phyloP scores from a whole-genome alignment of 1,140 invertebrate species.

The Mizuhopecten yessoensis region DNA sequence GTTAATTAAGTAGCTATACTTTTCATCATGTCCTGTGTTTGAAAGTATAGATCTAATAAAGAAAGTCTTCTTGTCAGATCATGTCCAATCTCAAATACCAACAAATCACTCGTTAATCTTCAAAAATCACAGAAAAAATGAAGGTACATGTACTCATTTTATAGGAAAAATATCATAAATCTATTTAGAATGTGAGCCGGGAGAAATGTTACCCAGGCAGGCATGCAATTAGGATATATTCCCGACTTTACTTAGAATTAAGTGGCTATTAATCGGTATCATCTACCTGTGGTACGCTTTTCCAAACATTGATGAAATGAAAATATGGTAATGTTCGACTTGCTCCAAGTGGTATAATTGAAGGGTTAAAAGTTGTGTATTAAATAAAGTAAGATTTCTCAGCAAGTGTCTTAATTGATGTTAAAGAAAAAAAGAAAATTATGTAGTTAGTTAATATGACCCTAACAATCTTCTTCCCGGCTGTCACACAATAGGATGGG shows the following conservation, averaged over 20 bases:
- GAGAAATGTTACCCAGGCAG: not conserved
- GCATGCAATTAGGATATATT: not conserved
- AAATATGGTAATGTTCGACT: not conserved
- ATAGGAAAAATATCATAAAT: not conserved
- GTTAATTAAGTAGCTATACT: not conserved
- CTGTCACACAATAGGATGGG: not conserved
- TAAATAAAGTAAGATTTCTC: not conserved
- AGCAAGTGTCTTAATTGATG: not conserved
- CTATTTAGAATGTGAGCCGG: not conserved
- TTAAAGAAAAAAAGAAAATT: not conserved
- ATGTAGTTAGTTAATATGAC: not conserved
- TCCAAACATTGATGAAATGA: not conserved
- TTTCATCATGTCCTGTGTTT: slow-evolving; percentile 24
- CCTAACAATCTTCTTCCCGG: not conserved
- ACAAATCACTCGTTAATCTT: not conserved
- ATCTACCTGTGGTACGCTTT: not conserved
- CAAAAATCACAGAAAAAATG: not conserved
- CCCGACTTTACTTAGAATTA: not conserved
- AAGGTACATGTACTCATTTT: slow-evolving; percentile 5
- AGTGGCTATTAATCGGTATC: slow-evolving; percentile 20
- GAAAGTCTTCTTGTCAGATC: not conserved
- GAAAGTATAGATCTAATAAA: slow-evolving; percentile 32
- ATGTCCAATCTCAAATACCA: not conserved
- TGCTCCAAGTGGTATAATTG: not conserved
- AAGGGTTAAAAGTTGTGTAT: not conserved